These are phyloP conservation scores for Vulpes lagopus DNA, from an alignment of 2,113 vertebrate species.

Conservation along the genomic window DNA sequence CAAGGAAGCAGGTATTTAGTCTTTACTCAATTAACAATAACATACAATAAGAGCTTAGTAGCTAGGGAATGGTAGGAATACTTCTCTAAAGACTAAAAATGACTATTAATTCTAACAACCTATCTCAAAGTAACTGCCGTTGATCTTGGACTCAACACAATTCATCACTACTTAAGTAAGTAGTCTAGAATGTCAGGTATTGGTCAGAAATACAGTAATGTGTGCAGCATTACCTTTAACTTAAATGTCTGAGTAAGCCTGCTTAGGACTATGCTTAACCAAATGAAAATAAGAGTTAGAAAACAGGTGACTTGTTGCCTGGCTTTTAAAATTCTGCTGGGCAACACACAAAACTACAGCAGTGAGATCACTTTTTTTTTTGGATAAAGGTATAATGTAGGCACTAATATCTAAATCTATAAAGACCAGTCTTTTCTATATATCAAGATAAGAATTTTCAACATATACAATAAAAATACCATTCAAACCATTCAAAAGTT, in stretches of 20 bases:
- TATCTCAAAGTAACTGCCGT: slow-evolving; percentile 30
- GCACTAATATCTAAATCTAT: neutral
- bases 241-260: neutral
- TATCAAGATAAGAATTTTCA: slow-evolving; percentile 33
- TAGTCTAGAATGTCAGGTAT: neutral
- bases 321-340: slow-evolving; percentile 31
- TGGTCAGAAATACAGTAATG: neutral
- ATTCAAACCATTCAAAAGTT: neutral
- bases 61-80: slow-evolving; percentile 8
- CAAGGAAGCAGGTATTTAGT: neutral
- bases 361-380: neutral
- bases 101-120: slow-evolving; percentile 33
- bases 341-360: slow-evolving; percentile 29
- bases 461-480: slow-evolving; percentile 37
- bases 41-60: neutral
- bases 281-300: slow-evolving; percentile 48
- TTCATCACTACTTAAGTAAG: neutral
- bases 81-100: slow-evolving; percentile 52
- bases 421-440: slow-evolving; percentile 7
- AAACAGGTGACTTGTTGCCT: neutral
- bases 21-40: slow-evolving; percentile 12
- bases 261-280: neutral
- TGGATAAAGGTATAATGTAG: neutral
- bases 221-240: neutral
- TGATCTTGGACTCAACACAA: slow-evolving; percentile 3